Evolutionary conservation across 2,888 invertebrate species (phyloP), one percentile per base, ranked within the genome.

Genomic region (Drosophila maculinotata): DNA sequence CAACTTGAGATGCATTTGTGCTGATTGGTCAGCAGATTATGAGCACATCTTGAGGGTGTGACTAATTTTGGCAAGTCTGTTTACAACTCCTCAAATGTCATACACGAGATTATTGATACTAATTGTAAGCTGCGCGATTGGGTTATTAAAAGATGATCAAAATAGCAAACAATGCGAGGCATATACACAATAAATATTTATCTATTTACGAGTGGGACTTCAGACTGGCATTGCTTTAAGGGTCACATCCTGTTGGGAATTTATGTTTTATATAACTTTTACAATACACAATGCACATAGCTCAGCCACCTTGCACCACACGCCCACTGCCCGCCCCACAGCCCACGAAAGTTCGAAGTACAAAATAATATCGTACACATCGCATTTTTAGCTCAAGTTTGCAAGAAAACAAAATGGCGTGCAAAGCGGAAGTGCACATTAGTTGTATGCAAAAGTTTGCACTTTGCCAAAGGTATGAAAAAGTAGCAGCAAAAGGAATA

Each of bases 351-450:
- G 73, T 84, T 81, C 76, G 84, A 84, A 80, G 69, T 67, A 78
- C 69, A 73, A 84, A 84, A 81, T 81, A 81, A 84, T 80, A 81
- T 69, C 74, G 76, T 63, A 80, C 56, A 68, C 81, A 80, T 67
- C 64, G 76, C 81, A 81, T 80, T 84, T 81, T 80, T 72, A 62
- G 77, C 65, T 62, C 49, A 76, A 76, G 58, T 76, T 76, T 67
- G 49, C 26, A 58, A 69, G 57, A 72, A 78, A 81, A 78, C 69
- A 81, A 82, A 82, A 79, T 79, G 72, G 81, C 79, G 75, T 63
- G 70, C 77, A 76, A 82, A 79, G 85, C 85, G 82, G 85, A 83
- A 85, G 85, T 83, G 85, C 82, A 85, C 82, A 83, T 83, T 83
- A 85, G 82, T 83, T 83, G 82, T 85, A 82, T 85, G 79, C 82